Conservation (phyloP, 2,113 vertebrate species). For the Serilophus lunatus region DNA sequence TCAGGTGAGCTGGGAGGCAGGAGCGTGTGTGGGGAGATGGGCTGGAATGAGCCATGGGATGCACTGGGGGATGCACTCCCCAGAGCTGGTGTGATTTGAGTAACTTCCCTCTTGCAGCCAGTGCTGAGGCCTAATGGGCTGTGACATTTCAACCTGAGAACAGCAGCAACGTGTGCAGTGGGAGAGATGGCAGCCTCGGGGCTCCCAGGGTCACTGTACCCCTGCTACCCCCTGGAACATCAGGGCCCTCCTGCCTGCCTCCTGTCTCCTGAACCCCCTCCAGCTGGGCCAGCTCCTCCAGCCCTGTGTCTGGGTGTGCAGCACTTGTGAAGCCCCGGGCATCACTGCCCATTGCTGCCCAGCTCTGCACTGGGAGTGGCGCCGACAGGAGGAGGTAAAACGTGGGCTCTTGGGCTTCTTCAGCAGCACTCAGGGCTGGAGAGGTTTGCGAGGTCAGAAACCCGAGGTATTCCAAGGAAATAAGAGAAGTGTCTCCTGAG, state of each 20-base stretch:
- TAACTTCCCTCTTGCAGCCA: neutral
- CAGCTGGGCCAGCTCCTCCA: neutral
- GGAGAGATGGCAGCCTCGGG: fast-evolving
- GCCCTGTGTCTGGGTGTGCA: neutral
- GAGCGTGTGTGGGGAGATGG: fast-evolving
- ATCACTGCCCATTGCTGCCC: fast-evolving
- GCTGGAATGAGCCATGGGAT: fast-evolving
- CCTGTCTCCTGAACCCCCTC: fast-evolving
- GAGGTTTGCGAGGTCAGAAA: neutral
- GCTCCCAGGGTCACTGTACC: fast-evolving
- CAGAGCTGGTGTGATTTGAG: neutral
- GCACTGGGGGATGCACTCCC: fast-evolving
- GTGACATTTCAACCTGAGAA: neutral
- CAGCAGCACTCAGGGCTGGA: neutral
- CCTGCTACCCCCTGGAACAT: fast-evolving
- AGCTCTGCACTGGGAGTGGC: fast-evolving
- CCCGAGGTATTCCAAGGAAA: neutral
- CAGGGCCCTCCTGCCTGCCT: fast-evolving
- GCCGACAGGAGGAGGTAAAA: fast-evolving
- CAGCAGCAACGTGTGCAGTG: fast-evolving
- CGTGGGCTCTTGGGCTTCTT: neutral
- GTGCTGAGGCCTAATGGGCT: neutral
- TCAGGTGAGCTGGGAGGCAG: neutral
- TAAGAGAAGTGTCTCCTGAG: neutral
- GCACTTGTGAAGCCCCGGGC: fast-evolving